A percentile compares a stretch with the other conserved stretches of the same genome.
Conservation (phyloP, 92 coral and sea anemone species). For the Parazoanthus darwini region DNA sequence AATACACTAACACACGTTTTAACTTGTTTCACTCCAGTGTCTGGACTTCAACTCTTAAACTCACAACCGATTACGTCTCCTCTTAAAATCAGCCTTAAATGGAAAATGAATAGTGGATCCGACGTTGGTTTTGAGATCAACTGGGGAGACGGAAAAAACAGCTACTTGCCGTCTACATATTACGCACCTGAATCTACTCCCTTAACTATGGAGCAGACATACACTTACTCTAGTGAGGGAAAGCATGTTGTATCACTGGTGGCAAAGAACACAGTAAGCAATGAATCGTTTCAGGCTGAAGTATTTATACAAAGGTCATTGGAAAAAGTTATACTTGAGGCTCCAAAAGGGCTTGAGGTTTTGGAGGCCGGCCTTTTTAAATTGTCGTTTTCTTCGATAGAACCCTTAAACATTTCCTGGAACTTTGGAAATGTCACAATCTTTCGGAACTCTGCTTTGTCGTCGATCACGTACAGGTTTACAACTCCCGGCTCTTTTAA, state of each 20-base stretch:
- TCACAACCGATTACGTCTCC: not conserved
- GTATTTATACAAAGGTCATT: conserved; percentile 26
- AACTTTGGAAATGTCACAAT: conserved; percentile 11
- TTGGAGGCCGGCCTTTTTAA: conserved; percentile 17
- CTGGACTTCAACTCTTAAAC: conserved; percentile 22
- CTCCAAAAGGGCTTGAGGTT: not conserved
- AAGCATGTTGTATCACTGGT: not conserved
- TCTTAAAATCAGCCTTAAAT: not conserved
- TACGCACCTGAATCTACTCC: not conserved
- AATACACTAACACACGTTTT: not conserved
- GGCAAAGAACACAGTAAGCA: not conserved
- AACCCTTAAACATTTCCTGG: conserved; percentile 30
- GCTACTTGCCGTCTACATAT: not conserved
- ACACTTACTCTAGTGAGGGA: conserved; percentile 6
- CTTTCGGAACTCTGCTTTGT: not conserved
- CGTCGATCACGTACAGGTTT: not conserved
- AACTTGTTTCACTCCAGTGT: not conserved
- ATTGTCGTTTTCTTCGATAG: conserved; percentile 23
- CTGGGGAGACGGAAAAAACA: conserved; percentile 21
- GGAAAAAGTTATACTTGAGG: not conserved
- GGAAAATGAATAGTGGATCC: conserved; percentile 1
- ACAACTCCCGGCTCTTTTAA: not conserved
- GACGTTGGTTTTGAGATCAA: conserved; percentile 32
- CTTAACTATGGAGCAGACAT: not conserved
- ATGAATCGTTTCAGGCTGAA: not conserved